These are phyloP conservation scores for Arctopsyche grandis DNA, from an alignment of 1,140 invertebrate genomes.

Conservation along the genomic window DNA sequence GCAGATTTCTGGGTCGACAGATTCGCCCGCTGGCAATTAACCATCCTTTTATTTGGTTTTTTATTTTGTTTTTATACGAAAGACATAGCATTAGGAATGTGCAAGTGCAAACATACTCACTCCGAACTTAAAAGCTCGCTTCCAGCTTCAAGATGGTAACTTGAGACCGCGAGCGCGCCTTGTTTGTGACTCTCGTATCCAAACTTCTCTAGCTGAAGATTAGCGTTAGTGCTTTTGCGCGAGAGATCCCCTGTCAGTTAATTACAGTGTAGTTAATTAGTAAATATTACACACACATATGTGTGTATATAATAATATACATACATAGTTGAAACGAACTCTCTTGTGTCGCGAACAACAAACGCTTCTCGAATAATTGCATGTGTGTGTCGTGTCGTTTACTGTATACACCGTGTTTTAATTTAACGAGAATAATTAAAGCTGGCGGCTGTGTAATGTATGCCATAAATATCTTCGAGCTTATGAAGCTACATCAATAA, in stretches of 20 bases:
- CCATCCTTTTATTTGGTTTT: not conserved
- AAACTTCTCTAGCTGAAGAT: not conserved
- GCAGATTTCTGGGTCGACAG: not conserved
- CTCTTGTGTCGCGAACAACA: too few relatives aligned
- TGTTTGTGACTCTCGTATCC: not conserved
- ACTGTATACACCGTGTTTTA: too few relatives aligned
- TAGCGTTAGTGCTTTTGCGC: not conserved
- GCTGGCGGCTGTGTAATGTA: too few relatives aligned
- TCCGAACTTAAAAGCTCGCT: too few relatives aligned
- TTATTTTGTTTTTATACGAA: not conserved
- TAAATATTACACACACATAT: not conserved
- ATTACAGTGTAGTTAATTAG: conserved; percentile 8
- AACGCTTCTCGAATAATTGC: too few relatives aligned
- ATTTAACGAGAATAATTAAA: too few relatives aligned
- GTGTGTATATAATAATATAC: too few relatives aligned
- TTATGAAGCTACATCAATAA: too few relatives aligned
- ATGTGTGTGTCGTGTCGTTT: too few relatives aligned
- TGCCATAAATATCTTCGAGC: too few relatives aligned
- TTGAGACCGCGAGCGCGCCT: not conserved
- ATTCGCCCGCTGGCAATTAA: not conserved
- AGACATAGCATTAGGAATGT: not conserved
- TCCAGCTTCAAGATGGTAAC: not conserved
- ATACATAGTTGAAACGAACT: too few relatives aligned
- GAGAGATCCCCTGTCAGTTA: not conserved
- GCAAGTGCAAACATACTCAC: not conserved